phyloP scores from a whole-genome alignment of 2,113 vertebrate species.

The Salvator merianae region DNA sequence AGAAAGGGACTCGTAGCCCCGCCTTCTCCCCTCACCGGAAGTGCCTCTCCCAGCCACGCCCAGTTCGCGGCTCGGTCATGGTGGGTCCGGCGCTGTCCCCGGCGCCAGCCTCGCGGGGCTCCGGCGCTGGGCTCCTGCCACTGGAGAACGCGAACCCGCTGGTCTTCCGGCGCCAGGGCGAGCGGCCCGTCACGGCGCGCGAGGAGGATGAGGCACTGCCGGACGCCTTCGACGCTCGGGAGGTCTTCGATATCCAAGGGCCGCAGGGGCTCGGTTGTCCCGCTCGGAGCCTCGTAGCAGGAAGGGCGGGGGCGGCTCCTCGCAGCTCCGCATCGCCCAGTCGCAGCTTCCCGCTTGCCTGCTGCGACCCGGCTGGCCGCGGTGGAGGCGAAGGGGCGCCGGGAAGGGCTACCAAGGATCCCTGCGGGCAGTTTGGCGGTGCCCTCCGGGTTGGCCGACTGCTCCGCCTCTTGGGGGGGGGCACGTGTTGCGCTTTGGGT shows the following conservation, averaged over 20 bases:
- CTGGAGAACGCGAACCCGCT: constrained; percentile 86
- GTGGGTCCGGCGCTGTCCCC: background rate
- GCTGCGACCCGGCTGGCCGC: background rate
- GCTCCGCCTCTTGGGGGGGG: too few relatives aligned
- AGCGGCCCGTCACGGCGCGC: constrained; percentile 77
- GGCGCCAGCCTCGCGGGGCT: constrained; percentile 40
- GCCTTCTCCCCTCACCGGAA: too few relatives aligned
- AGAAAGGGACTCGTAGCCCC: too few relatives aligned
- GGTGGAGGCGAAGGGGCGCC: rapidly evolving
- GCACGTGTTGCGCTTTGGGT: too few relatives aligned
- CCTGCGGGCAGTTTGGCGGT: too few relatives aligned
- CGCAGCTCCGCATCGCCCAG: background rate
- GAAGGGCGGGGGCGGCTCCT: rapidly evolving
- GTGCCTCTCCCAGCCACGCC: too few relatives aligned
- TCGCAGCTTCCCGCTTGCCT: rapidly evolving
- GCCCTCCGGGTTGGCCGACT: too few relatives aligned
- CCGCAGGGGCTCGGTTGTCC: background rate
- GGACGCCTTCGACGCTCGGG: constrained; percentile 82
- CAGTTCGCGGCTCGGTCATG: background rate
- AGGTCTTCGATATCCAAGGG: constrained; percentile 91
- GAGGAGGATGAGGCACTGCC: constrained; percentile 82
- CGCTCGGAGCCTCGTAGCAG: too few relatives aligned
- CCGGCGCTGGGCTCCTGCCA: too few relatives aligned
- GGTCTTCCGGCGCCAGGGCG: constrained; percentile 80
- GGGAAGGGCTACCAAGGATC: background rate